Conservation (phyloP, 2,888 invertebrate genomes). For the Taenaris catops region DNA sequence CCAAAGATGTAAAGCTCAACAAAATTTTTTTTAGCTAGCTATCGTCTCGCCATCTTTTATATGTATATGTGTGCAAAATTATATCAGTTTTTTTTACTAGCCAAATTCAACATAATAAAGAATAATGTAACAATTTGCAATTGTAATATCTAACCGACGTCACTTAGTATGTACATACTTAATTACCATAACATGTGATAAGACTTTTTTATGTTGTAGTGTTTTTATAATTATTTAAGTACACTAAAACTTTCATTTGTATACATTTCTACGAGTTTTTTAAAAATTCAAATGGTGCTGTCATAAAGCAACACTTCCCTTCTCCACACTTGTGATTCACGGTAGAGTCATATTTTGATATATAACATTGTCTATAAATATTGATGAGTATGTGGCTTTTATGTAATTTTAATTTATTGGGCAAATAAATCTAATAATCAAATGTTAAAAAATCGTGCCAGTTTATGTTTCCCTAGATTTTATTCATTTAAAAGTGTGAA, state of each 20-base stretch:
- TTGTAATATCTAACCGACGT: conserved; percentile 23
- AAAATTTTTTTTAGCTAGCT: conserved; percentile 62
- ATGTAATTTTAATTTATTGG: too few relatives aligned
- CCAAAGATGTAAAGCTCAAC: conserved; percentile 76
- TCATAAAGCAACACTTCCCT: conserved; percentile 29
- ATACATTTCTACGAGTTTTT: conserved; percentile 30
- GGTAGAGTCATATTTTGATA: too few relatives aligned
- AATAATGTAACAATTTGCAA: conserved; percentile 16
- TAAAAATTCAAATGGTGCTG: conserved; percentile 42
- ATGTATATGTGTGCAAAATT: conserved; percentile 29
- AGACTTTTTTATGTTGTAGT: conserved; percentile 39
- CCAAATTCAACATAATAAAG: conserved; percentile 9
- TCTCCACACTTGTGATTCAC: conserved; percentile 26
- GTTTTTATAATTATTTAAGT: conserved; percentile 31
- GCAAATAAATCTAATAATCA: too few relatives aligned
- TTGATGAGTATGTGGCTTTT: too few relatives aligned
- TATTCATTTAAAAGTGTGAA: too few relatives aligned
- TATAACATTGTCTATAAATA: too few relatives aligned
- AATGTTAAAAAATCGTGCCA: too few relatives aligned
- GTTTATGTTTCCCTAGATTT: too few relatives aligned
- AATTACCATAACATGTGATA: conserved; percentile 51
- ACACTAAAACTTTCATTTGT: conserved; percentile 29
- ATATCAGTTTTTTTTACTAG: conserved; percentile 20
- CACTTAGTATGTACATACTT: conserved; percentile 35
- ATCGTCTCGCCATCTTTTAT: conserved; percentile 40